Base-by-base conservation (phyloP, 2,113 vertebrate genomes). In the Melospiza georgiana region DNA sequence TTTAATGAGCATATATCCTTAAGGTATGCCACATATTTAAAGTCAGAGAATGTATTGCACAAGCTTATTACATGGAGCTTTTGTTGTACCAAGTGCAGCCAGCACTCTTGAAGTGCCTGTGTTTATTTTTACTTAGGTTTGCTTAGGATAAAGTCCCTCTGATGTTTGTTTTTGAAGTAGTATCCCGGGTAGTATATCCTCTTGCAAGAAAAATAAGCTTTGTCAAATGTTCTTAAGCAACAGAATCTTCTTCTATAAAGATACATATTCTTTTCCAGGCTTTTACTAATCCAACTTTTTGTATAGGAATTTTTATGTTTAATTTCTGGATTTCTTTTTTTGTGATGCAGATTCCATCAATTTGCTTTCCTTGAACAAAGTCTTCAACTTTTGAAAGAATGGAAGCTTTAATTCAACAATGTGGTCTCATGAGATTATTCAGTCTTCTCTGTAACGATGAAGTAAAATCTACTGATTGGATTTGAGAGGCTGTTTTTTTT, bases 1-100 rank as follows among this genome's bases (percentile, higher is more conserved):
- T 89, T 95, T 95, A 97, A 97, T 2, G 43, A 97, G 85, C 20
- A 83, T 48, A 81, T 93, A 91, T 91, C 84, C 68, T 86, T 87
- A 91, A 94, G 84, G 80, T 84, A 93, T 69, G 51, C 48, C n/a
- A 37, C 20, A 28, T 90, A 75, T 63, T 80, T 89, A 41, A 82
- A 82, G n/a, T 71, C 52, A 87, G 43, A 49, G 24, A 59, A 82
- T 76, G 12, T 18, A 68, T n/a, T 77, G 19, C n/a, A 57, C 30
- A 93, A 80, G 17, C 10, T 91, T 66, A 48, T 74, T 90, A 58
- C 14, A 31, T 10, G 62, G n/a, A 79, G 33, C n/a, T 94, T 82
- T 87, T 49, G 37, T 23, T 91, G 49, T 49, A 37, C 48, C 24
- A 51, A 69, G 37, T 35, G 39, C 46, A 69, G 55, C 31, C 11